phyloP scores from a whole-genome alignment of 2,113 vertebrate genomes.

The Nannospalax galili region DNA sequence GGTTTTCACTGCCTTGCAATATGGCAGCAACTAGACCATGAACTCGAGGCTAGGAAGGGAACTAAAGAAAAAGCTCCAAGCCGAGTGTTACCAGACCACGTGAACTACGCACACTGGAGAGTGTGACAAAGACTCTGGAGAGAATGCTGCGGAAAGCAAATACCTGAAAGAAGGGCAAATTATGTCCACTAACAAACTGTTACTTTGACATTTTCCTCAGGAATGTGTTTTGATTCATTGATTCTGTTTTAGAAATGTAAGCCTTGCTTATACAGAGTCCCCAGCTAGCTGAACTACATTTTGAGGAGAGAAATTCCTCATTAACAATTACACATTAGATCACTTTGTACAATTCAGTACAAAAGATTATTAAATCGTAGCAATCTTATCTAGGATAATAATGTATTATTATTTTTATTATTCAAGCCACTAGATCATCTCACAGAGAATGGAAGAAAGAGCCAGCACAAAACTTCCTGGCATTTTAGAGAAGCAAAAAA shows the following conservation, averaged over 20 bases:
- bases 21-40: not conserved
- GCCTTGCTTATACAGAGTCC: not conserved
- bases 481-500: not conserved
- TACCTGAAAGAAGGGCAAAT: not conserved
- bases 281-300: not conserved
- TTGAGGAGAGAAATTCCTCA: not conserved
- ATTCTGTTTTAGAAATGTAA: not conserved
- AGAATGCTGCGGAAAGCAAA: not conserved
- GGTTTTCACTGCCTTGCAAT: not conserved
- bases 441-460: not conserved
- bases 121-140: not conserved
- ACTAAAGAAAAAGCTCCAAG: not conserved
- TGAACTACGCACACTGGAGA: not conserved
- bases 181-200: not conserved
- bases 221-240: not conserved
- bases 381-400: not conserved
- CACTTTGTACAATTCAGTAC: not conserved
- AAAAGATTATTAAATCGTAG: not conserved
- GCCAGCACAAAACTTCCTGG: not conserved
- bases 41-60: not conserved
- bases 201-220: not conserved
- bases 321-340: not conserved
- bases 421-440: not conserved
- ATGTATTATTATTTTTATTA: not conserved
- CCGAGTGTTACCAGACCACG: not conserved